These are phyloP conservation scores for Mungos mungo DNA, from an alignment of 2,113 vertebrate genomes.

Conservation along the genomic window DNA sequence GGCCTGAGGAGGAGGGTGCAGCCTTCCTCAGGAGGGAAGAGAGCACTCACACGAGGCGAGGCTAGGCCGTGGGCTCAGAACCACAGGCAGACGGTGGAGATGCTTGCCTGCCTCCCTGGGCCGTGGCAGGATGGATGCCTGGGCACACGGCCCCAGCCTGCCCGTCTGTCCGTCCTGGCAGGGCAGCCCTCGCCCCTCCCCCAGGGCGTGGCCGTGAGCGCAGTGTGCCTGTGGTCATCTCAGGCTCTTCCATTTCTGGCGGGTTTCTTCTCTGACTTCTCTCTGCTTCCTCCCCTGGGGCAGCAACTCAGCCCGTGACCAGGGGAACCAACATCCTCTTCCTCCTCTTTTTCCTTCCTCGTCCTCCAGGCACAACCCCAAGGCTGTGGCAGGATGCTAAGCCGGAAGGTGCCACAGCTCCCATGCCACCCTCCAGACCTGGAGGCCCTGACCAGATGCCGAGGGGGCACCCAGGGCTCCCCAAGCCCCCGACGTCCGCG, in stretches of 20 bases:
- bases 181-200: not conserved
- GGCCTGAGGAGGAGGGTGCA: rapidly evolving
- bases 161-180: no score
- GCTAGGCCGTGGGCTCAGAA: no score
- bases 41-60: not conserved
- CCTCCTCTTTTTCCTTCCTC: not conserved
- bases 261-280: not conserved
- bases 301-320: not conserved
- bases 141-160: no score
- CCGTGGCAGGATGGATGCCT: not conserved
- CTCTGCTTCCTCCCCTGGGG: not conserved
- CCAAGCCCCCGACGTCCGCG: conserved; percentile 72
- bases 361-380: conserved; percentile 78
- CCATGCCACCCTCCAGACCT: conserved; percentile 70
- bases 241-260: not conserved
- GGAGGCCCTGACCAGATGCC: conserved; percentile 86
- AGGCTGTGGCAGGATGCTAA: not conserved
- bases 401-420: conserved; percentile 23
- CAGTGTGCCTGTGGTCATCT: not conserved
- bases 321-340: not conserved
- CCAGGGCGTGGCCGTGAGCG: not conserved
- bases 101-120: not conserved
- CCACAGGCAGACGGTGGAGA: not conserved
- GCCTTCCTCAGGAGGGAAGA: not conserved
- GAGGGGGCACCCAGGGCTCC: conserved; percentile 83